Evolutionary conservation across 2,888 invertebrate species (phyloP), one percentile per base, ranked within the genome.

Genomic region (Yponomeuta cagnagella): DNA sequence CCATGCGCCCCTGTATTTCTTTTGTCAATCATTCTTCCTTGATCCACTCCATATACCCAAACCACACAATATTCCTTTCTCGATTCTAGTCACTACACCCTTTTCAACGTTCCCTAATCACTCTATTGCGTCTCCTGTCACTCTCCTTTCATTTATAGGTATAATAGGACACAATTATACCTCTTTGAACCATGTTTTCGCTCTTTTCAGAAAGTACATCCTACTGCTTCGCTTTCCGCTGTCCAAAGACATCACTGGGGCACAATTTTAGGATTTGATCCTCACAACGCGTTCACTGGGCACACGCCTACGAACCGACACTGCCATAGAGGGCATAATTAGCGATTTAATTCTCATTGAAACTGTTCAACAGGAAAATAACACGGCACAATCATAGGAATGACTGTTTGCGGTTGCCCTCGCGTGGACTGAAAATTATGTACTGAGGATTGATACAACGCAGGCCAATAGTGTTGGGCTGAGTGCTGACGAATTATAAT

Each of bases 141-240:
- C 9, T 43, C 8, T 43, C 43, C 43, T 8, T 3, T 43, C 9
- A 43, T 43, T 43, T 43, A 43, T 43, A 1, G 43, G 43, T 43
- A 43, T 6, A 43, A 6, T 43, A 43, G 8, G 43, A 43, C 43
- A 43, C 5, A 43, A 43, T 8, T 43, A 31, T 43, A 89, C 89
- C 87, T 87, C 88, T 71, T 83, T 82, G 73, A 88, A 83, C 89
- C 90, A 90, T 70, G 90, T 90, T 76, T 86, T 89, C n/a, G 80
- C 82, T 72, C 89, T 76, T 73, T 79, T 84, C 74, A 88, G 74
- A 74, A 79, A 84, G 70, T 88, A 88, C 81, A 87, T 70, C 63
- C 43, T 43, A 70, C 63, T 81, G 72, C 76, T 80, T 71, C 72
- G 71, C 75, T 73, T 71, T 72, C 74, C 76, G 71, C 71, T 69